phyloP scores from a whole-genome alignment of 2,113 vertebrate genomes.

The Alligator mississippiensis region DNA sequence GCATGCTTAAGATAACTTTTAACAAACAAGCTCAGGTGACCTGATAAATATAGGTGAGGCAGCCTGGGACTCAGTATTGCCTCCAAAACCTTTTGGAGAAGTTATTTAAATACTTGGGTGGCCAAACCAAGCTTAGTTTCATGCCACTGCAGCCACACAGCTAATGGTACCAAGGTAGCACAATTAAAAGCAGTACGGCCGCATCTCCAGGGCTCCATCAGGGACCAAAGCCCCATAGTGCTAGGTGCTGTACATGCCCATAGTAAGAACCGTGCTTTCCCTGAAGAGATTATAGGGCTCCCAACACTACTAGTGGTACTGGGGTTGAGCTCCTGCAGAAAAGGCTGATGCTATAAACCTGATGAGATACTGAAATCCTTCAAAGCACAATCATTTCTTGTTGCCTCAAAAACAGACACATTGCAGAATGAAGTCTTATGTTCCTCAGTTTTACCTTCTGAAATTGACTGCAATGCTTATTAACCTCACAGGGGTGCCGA shows the following conservation, averaged over 20 bases:
- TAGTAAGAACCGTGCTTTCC: not conserved
- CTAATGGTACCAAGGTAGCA: too few species aligned
- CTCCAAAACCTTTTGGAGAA: too few species aligned
- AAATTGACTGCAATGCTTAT: not conserved
- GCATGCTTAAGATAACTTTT: too few species aligned
- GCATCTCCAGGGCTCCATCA: not conserved
- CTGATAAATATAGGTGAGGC: too few species aligned
- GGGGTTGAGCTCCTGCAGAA: not conserved
- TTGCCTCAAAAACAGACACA: not conserved
- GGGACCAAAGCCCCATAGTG: not conserved
- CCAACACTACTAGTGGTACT: not conserved
- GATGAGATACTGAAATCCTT: not conserved
- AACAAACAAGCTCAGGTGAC: too few species aligned
- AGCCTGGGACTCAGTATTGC: too few species aligned
- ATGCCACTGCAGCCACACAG: too few species aligned
- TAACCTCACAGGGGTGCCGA: accelerated
- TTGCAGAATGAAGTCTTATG: accelerated
- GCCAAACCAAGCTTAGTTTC: too few species aligned
- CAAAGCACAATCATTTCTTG: not conserved
- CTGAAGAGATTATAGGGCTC: not conserved
- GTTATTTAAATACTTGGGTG: too few species aligned
- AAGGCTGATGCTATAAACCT: not conserved
- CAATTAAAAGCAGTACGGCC: too few species aligned
- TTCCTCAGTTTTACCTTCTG: not conserved
- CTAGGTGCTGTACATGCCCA: not conserved